Conservation (phyloP, 2,797 vertebrate species). For the Ciconia nigra region DNA sequence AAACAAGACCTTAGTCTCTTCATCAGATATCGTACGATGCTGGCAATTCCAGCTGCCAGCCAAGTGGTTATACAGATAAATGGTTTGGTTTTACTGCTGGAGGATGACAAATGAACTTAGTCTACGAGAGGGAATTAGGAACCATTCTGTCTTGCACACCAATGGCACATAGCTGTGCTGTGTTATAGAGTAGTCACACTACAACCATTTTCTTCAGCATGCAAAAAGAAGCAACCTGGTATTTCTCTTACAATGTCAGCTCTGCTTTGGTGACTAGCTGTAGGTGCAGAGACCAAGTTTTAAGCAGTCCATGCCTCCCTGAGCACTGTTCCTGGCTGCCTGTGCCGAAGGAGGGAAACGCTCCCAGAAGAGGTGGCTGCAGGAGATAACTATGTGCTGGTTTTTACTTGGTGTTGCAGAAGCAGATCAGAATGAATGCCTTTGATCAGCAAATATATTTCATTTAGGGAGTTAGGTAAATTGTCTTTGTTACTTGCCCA, state of each 20-base stretch:
- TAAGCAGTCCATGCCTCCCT: neutral
- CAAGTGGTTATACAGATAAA: neutral
- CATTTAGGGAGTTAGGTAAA: neutral
- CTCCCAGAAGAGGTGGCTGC: neutral
- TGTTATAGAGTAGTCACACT: neutral
- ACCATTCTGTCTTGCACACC: neutral
- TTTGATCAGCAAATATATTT: neutral
- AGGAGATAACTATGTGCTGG: neutral
- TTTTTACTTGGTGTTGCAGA: neutral
- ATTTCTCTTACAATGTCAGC: neutral
- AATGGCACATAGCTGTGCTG: neutral
- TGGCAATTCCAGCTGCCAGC: neutral
- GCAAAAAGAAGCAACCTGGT: neutral
- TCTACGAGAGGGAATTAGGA: neutral
- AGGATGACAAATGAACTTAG: neutral
- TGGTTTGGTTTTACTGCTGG: neutral
- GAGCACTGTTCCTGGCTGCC: neutral
- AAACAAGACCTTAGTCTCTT: neutral
- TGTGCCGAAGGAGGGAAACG: neutral
- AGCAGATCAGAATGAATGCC: neutral
- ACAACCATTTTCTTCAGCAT: neutral
- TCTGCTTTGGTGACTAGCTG: neutral
- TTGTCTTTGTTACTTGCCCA: neutral
- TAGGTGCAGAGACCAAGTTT: neutral
- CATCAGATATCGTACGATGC: neutral